Percentiles rank a stretch among this genome's conserved stretches.
These are phyloP conservation scores for Channa argus DNA, from an alignment of 2,113 vertebrate genomes.

Conservation along the genomic window DNA sequence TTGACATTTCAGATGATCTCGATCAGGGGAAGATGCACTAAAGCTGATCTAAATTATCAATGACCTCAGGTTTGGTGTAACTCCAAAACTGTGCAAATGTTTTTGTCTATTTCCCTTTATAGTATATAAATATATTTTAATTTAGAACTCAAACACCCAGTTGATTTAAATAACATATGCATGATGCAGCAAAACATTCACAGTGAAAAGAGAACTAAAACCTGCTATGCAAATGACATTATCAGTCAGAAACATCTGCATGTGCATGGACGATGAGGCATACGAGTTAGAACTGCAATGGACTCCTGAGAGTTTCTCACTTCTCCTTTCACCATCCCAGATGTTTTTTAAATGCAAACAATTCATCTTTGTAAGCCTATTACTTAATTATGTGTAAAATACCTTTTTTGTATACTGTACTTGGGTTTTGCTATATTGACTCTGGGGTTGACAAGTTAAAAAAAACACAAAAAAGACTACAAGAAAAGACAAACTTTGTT, in stretches of 20 bases:
- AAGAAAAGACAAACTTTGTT: not conserved
- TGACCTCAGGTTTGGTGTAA: too few relatives aligned
- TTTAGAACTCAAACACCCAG: not conserved
- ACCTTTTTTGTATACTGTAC: too few relatives aligned
- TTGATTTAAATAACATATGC: not conserved
- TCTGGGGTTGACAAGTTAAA: not conserved
- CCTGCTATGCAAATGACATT: slow-evolving; percentile 51
- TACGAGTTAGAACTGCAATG: not conserved
- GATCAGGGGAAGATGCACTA: too few relatives aligned
- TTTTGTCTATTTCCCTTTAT: too few relatives aligned
- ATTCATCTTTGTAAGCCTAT: not conserved
- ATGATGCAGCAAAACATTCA: not conserved
- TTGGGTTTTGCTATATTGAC: too few relatives aligned
- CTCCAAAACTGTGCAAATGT: too few relatives aligned
- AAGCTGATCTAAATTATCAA: too few relatives aligned
- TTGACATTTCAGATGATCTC: too few relatives aligned
- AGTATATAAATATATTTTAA: not conserved
- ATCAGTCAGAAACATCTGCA: slow-evolving; percentile 50
- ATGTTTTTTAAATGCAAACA: slow-evolving; percentile 14
- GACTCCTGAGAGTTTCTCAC: slow-evolving; percentile 30
- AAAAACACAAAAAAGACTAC: not conserved
- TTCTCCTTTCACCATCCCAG: slow-evolving; percentile 51
- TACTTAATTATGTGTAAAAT: not conserved
- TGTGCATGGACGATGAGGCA: accelerated
- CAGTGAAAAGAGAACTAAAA: slow-evolving; percentile 60